These are phyloP conservation scores for Tragulus kanchil DNA, from an alignment of 2,113 vertebrate genomes.

Conservation along the genomic window DNA sequence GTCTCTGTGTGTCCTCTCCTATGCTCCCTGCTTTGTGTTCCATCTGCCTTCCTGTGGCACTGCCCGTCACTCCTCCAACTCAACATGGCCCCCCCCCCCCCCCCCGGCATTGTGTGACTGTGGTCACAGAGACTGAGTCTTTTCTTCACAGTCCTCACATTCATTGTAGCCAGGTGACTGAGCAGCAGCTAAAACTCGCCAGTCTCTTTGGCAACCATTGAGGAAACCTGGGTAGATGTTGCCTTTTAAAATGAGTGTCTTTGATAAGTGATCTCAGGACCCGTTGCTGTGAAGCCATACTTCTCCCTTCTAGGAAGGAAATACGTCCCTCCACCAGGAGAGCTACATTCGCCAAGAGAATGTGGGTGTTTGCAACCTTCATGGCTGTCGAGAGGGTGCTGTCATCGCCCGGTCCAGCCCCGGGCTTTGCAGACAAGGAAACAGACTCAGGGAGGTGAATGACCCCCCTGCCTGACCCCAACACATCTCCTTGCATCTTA, in stretches of 20 bases:
- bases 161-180: too few relatives aligned
- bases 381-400: rapidly evolving
- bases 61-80: neutral
- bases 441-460: neutral
- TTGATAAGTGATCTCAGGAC: neutral
- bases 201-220: neutral
- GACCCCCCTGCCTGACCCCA: rapidly evolving
- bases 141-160: neutral
- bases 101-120: too few relatives aligned
- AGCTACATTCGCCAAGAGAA: neutral
- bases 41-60: neutral
- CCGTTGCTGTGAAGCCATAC: neutral
- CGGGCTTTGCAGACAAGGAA: neutral
- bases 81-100: neutral
- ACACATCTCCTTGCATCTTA: neutral
- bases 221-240: neutral
- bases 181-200: neutral
- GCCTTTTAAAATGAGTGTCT: neutral
- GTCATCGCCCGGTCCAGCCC: rapidly evolving
- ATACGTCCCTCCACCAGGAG: rapidly evolving
- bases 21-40: neutral
- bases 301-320: neutral
- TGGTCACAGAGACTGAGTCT: neutral
- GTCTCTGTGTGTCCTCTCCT: neutral
- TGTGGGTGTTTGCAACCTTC: rapidly evolving